These are phyloP conservation scores for Echeneis naucrates DNA, from an alignment of 2,797 vertebrate species.

Conservation along the genomic window DNA sequence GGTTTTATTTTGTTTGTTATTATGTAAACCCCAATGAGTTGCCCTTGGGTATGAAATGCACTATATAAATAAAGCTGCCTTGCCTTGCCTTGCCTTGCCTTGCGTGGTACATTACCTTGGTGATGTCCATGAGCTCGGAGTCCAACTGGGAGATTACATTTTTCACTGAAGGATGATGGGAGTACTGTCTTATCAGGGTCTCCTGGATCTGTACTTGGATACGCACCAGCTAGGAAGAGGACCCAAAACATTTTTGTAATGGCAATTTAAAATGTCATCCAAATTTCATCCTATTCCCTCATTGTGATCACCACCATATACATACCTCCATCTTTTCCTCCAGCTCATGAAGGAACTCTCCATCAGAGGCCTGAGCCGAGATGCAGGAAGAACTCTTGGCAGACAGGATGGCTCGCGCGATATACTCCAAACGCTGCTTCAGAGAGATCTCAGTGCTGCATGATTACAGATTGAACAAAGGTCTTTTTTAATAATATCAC, in stretches of 20 bases:
- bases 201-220: slow-evolving; percentile 99
- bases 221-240: slow-evolving; percentile 88
- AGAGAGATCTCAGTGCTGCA: slow-evolving; percentile 95
- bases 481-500: too few species aligned
- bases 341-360: slow-evolving; percentile 97
- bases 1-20: too few species aligned
- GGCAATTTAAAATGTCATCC: background rate
- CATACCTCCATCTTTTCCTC: slow-evolving; percentile 98
- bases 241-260: background rate
- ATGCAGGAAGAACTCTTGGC: slow-evolving; percentile 96
- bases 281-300: background rate
- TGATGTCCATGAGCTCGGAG: slow-evolving; percentile 97
- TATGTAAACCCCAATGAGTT: too few species aligned
- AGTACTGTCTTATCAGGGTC: slow-evolving; percentile 90
- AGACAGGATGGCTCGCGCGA: slow-evolving; percentile 96
- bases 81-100: too few species aligned
- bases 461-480: slow-evolving; percentile 5
- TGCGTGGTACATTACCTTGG: slow-evolving; percentile 86
- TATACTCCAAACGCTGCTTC: slow-evolving; percentile 95
- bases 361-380: slow-evolving; percentile 93
- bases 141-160: slow-evolving; percentile 93
- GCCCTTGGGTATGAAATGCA: too few species aligned
- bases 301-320: fast-evolving
- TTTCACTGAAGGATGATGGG: slow-evolving; percentile 93
- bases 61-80: too few species aligned